These are phyloP conservation scores for Eupithecia abbreviata DNA, from an alignment of 2,888 invertebrate genomes.

Conservation along the genomic window DNA sequence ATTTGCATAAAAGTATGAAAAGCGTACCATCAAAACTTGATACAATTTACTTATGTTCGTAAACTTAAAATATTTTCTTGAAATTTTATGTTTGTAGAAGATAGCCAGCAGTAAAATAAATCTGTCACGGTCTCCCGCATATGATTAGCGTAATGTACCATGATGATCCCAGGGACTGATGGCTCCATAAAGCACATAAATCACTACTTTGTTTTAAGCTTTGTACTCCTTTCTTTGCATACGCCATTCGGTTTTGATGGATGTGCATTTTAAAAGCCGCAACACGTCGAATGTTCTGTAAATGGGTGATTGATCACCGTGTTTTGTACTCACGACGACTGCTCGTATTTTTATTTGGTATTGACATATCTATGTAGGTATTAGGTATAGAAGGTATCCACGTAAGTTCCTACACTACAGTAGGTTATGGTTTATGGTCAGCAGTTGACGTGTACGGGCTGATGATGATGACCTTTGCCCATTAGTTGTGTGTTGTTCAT, in stretches of 20 bases:
- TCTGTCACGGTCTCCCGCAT: constrained; percentile 28
- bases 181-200: constrained; percentile 36
- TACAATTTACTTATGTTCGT: not conserved
- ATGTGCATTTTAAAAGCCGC: constrained; percentile 40
- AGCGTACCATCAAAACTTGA: too few relatives aligned
- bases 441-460: too few relatives aligned
- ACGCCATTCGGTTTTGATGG: constrained; percentile 49
- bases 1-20: not conserved
- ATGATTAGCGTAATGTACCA: constrained; percentile 40
- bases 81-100: not conserved
- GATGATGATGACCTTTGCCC: too few relatives aligned
- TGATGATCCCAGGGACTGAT: constrained; percentile 32
- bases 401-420: not conserved
- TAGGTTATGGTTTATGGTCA: too few relatives aligned
- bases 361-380: not conserved
- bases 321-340: constrained; percentile 2
- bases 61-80: not conserved
- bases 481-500: too few relatives aligned
- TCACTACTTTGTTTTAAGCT: constrained; percentile 41
- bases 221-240: constrained; percentile 30
- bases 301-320: constrained; percentile 18
- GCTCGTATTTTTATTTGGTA: not conserved
- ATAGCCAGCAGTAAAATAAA: constrained; percentile 23
- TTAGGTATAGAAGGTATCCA: not conserved
- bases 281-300: constrained; percentile 15